These are phyloP conservation scores for Astyanax mexicanus DNA, from an alignment of 2,797 vertebrate species.

Conservation along the genomic window DNA sequence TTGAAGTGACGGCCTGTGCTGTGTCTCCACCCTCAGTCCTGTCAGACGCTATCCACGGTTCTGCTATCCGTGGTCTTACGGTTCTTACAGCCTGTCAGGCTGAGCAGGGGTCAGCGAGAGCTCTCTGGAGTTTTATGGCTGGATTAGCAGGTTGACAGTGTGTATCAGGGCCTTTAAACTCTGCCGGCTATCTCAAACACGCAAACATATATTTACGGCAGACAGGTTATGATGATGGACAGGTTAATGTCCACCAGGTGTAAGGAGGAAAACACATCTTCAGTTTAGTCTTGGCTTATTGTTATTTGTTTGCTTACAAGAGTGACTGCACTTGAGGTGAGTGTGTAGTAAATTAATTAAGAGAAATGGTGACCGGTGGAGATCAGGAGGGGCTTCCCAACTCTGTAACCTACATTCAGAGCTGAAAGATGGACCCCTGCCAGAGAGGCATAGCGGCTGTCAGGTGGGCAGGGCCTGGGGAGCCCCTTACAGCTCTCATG, in stretches of 20 bases:
- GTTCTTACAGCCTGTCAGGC: background rate
- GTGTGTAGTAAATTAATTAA: too few species aligned
- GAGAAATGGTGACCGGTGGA: background rate
- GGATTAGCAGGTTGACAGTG: background rate
- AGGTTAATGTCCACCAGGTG: background rate
- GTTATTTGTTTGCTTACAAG: too few species aligned
- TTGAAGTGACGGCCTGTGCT: constrained; percentile 1
- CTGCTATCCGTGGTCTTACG: too few species aligned
- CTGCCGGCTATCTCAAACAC: background rate
- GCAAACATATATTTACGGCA: background rate
- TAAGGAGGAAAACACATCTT: too few species aligned
- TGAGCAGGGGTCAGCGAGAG: background rate
- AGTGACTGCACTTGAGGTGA: too few species aligned
- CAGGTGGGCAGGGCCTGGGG: background rate
- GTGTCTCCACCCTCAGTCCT: background rate
- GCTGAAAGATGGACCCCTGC: constrained; percentile 1
- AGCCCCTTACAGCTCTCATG: background rate
- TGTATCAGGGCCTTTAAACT: background rate
- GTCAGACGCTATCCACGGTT: background rate
- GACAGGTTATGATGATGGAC: background rate
- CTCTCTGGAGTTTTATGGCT: background rate
- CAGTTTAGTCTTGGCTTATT: too few species aligned
- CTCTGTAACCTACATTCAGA: constrained; percentile 38
- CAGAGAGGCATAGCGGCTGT: background rate
- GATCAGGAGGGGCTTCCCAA: background rate